Percentiles rank a stretch among this genome's conserved stretches.
Conservation (phyloP, 2,113 vertebrate species). For the Tor tambroides region DNA sequence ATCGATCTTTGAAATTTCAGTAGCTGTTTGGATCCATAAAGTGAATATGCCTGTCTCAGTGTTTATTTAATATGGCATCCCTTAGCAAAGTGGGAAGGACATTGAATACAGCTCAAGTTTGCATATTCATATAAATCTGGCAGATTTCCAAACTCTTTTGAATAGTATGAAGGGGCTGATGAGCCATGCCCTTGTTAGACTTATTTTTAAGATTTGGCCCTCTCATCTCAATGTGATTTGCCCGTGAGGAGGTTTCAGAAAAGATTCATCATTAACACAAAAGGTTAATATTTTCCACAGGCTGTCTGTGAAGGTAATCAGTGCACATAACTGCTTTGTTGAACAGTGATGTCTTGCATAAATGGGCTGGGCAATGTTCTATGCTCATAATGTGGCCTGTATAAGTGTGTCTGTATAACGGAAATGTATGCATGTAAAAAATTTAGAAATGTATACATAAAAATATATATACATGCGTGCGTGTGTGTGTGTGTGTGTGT, state of each 20-base stretch:
- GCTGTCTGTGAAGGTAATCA: constrained; percentile 8
- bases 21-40: neutral
- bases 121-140: constrained; percentile 15
- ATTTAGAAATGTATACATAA: too few species aligned
- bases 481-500: too few species aligned
- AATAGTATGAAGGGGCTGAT: neutral
- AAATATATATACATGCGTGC: too few species aligned
- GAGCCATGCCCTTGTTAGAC: neutral
- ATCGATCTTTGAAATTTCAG: constrained; percentile 5
- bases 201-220: neutral
- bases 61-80: neutral
- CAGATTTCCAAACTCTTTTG: neutral
- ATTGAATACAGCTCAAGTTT: neutral
- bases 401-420: too few species aligned
- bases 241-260: neutral
- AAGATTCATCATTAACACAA: constrained; percentile 40
- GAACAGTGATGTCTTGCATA: neutral
- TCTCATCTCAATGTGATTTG: neutral
- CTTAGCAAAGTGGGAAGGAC: neutral
- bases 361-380: neutral
- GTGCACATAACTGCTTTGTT: neutral
- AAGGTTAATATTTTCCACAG: constrained; percentile 37
- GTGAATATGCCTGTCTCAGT: neutral
- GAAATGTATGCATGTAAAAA: too few species aligned
- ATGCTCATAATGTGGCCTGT: neutral